Conservation (phyloP, 2,797 vertebrate species). For the Mus caroli region DNA sequence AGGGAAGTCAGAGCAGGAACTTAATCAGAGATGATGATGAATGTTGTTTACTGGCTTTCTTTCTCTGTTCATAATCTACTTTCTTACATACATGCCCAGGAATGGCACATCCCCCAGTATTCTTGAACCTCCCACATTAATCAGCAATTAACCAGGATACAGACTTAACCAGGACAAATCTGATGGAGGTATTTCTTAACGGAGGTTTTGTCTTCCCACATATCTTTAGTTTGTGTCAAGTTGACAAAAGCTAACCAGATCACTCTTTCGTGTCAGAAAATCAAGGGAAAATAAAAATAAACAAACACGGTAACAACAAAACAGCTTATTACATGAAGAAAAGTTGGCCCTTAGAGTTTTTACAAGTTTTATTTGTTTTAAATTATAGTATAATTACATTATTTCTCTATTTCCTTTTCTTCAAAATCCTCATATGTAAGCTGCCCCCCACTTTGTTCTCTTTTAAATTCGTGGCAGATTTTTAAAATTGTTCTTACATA, state of each 20-base stretch:
- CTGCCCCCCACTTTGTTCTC: background rate
- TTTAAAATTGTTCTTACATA: background rate
- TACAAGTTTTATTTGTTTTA: background rate
- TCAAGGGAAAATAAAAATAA: background rate
- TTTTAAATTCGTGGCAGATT: background rate
- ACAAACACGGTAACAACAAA: background rate
- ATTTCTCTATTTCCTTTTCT: background rate
- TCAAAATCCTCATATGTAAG: background rate
- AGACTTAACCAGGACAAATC: background rate
- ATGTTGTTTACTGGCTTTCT: background rate
- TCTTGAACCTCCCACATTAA: too few relatives aligned
- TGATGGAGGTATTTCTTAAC: background rate
- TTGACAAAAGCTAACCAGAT: background rate
- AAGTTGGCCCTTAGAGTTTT: background rate
- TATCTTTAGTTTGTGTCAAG: background rate
- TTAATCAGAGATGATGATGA: background rate
- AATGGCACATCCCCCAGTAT: too few relatives aligned
- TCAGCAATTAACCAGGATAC: background rate
- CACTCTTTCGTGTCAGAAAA: background rate
- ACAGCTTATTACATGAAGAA: background rate
- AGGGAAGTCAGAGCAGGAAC: background rate
- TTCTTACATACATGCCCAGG: background rate
- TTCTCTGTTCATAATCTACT: background rate
- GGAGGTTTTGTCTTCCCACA: background rate
- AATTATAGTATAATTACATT: background rate